Conservation (phyloP, 2,113 vertebrate genomes). For the Cheirogaleus medius region DNA sequence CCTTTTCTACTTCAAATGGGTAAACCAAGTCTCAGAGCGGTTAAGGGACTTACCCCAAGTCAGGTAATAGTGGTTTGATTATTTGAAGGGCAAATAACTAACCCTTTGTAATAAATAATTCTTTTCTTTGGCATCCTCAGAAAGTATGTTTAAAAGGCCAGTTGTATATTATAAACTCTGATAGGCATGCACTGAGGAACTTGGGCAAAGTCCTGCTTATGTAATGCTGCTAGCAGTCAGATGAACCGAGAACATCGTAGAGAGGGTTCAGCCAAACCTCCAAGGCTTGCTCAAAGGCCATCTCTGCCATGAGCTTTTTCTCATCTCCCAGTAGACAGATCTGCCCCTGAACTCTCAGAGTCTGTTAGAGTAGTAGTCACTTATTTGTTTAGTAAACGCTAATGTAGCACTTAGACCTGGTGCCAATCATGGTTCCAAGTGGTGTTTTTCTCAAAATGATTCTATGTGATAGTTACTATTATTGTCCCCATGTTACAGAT, state of each 20-base stretch:
- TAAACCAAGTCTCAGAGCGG: neutral
- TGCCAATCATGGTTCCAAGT: neutral
- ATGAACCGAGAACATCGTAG: neutral
- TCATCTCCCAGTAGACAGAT: neutral
- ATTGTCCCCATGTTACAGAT: neutral
- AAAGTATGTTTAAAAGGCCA: neutral
- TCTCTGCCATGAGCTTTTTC: neutral
- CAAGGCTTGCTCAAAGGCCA: neutral
- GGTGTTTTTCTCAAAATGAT: neutral
- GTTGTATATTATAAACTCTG: neutral
- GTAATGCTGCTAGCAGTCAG: neutral
- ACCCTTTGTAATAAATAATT: neutral
- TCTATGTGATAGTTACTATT: neutral
- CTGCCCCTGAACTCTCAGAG: neutral
- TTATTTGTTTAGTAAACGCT: neutral
- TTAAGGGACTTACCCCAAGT: neutral
- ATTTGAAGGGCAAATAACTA: conserved; percentile 9
- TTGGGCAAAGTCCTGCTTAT: neutral
- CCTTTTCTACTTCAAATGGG: neutral
- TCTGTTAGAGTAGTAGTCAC: neutral
- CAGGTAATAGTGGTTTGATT: conserved; percentile 2
- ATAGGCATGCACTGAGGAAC: neutral
- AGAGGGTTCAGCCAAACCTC: neutral
- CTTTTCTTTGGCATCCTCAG: neutral
- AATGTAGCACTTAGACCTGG: neutral